Base-by-base conservation (phyloP, 2,113 vertebrate species). In the Spilogale gracilis region DNA sequence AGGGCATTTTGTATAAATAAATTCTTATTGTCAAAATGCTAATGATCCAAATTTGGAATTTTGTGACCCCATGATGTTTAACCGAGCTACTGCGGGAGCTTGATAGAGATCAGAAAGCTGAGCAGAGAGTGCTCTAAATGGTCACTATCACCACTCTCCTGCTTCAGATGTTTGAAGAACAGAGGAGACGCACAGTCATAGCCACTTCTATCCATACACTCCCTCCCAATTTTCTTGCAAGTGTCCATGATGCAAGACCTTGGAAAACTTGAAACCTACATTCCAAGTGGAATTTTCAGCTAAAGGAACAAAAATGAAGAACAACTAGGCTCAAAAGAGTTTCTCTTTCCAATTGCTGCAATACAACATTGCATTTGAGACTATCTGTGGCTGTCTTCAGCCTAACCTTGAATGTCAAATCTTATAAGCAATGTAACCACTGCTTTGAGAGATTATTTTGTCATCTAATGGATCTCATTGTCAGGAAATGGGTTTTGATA, bases 401-500 rank as follows among this genome's bases (percentile, higher is more conserved):
- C 71, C 60, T 92, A 97, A 87, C 94, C 89, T 95, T 96, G 86
- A 91, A 97, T 76, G 94, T 88, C 89, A 90, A 92, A 97, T 93
- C 91, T 94, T 95, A 74, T 48, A 95, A 96, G 97, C 96, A 95
- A 87, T 54, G 63, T 74, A 98, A 91, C 93, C 95, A 43, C 96
- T 89, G 89, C 98, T 97, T 90, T 82, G 78, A 94, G 95, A 95
- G 79, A 96, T 96, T 96, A 87, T 97, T 96, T 96, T 97, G 93
- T 86, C 97, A 95, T 94, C 97, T 98, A 98, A 98, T 98, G 98
- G 98, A 97, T 96, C 92, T 97, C 94, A 97, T 97, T 98, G 97
- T 97, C 97, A 98, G 98, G 98, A 98, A 98, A 98, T 98, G 97
- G 92, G 93, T 98, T 97, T 98, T 98, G 97, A 96, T 86, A 83